phyloP scores from a whole-genome alignment of 2,113 vertebrate genomes.

The Apteryx mantelli region DNA sequence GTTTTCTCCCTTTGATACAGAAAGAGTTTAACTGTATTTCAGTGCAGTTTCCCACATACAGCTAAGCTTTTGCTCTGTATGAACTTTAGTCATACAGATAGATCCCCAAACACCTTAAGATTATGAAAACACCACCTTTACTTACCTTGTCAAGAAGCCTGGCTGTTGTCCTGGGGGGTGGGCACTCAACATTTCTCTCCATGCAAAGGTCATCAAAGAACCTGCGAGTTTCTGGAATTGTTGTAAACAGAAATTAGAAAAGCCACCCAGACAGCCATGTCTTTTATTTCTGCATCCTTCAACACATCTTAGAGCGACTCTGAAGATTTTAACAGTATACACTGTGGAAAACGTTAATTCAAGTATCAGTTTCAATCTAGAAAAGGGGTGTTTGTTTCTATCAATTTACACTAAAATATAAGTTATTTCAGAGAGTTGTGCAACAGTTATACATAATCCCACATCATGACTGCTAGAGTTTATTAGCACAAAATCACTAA shows the following conservation, averaged over 20 bases:
- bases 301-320: fast-evolving
- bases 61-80: not conserved
- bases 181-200: constrained; percentile 90
- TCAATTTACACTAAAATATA: not conserved
- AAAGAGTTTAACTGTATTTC: not conserved
- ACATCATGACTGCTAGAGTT: not conserved
- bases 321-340: not conserved
- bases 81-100: not conserved
- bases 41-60: not conserved
- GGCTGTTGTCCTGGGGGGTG: constrained; percentile 92
- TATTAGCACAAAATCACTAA: not conserved
- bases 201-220: constrained; percentile 91
- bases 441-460: not conserved
- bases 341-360: not conserved
- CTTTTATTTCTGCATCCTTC: not conserved
- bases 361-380: not conserved
- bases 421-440: not conserved
- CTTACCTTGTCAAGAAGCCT: constrained; percentile 96
- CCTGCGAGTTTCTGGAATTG: constrained; percentile 86
- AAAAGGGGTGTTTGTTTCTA: not conserved
- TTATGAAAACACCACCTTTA: not conserved
- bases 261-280: not conserved
- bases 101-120: not conserved
- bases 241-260: not conserved
- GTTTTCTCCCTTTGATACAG: not conserved